Evolutionary conservation across 2,888 invertebrate genomes (phyloP).

Genomic region (Dicyrtoma fusca): DNA sequence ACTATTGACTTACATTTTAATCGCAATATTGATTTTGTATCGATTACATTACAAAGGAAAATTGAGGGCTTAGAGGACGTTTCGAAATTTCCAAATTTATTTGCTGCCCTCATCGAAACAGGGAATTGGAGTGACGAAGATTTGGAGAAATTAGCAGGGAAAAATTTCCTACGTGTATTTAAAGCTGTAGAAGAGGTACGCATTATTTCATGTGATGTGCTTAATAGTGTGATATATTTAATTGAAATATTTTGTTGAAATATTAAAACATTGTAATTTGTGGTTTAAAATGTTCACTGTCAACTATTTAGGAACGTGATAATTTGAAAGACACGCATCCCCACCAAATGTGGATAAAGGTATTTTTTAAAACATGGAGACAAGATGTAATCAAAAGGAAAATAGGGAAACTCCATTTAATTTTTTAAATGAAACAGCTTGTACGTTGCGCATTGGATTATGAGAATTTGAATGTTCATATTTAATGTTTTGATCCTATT

Average conservation of each 20-base stretch:
- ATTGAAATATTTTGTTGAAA: slow-evolving; percentile 1
- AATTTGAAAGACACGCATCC: slow-evolving; percentile 43
- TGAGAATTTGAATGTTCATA: no score
- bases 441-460: no score
- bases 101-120: slow-evolving; percentile 57
- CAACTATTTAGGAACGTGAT: slow-evolving; percentile 44
- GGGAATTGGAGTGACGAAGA: slow-evolving; percentile 58
- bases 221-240: background rate
- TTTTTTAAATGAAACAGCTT: no score
- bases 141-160: slow-evolving; percentile 58
- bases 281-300: no score
- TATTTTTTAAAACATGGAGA: background rate
- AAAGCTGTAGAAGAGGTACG: slow-evolving; percentile 49
- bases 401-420: no score
- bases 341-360: slow-evolving; percentile 41
- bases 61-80: slow-evolving; percentile 58
- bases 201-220: background rate
- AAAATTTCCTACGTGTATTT: slow-evolving; percentile 58
- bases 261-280: no score
- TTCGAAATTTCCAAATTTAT: slow-evolving; percentile 58
- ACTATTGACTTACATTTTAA: background rate
- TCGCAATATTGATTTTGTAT: no score
- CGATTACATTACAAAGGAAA: no score
- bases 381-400: no score
- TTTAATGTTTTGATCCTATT: no score